Percentiles rank a stretch among this genome's conserved stretches.
Evolutionary conservation across 64 coral and sea anemone genomes (phyloP).

Genomic region (Actinia equina): DNA sequence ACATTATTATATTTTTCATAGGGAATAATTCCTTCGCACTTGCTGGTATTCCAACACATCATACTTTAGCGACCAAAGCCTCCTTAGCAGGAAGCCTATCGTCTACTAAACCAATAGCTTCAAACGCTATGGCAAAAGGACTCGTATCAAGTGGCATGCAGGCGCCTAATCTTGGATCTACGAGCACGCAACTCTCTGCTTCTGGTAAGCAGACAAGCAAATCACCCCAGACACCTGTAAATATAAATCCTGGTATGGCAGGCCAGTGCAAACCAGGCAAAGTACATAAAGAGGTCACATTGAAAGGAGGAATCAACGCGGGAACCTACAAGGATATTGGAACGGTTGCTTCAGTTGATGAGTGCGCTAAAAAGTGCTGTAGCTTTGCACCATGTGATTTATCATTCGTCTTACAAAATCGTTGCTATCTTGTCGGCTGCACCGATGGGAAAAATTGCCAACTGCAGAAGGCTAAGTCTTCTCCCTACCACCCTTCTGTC

Average conservation of each 20-base stretch:
- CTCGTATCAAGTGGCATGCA: slow-evolving; percentile 6
- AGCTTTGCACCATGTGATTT: slow-evolving; percentile 92
- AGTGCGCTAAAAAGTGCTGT: slow-evolving; percentile 93
- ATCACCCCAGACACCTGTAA: background rate
- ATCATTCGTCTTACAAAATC: slow-evolving; percentile 71
- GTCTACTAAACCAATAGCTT: background rate
- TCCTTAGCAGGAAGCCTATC: background rate
- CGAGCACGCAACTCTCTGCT: background rate
- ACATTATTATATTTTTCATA: background rate
- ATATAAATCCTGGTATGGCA: slow-evolving; percentile 56
- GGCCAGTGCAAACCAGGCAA: slow-evolving; percentile 90
- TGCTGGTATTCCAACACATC: slow-evolving; percentile 21
- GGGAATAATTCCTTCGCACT: slow-evolving; percentile 16
- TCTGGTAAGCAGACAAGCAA: slow-evolving; percentile 16
- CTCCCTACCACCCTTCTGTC: slow-evolving; percentile 77
- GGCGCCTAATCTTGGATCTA: background rate
- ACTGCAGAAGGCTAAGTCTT: slow-evolving; percentile 93
- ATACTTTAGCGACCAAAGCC: background rate
- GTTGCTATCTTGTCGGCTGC: slow-evolving; percentile 95
- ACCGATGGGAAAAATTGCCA: slow-evolving; percentile 92
- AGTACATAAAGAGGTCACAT: slow-evolving; percentile 80
- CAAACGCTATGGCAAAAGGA: background rate
- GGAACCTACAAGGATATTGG: slow-evolving; percentile 98
- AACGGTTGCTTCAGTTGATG: slow-evolving; percentile 61
- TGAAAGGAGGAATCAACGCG: slow-evolving; percentile 92